A percentile compares a stretch with the other conserved stretches of the same genome.
phyloP scores from a whole-genome alignment of 2,113 vertebrate genomes.

The Xiphorhynchus elegans region DNA sequence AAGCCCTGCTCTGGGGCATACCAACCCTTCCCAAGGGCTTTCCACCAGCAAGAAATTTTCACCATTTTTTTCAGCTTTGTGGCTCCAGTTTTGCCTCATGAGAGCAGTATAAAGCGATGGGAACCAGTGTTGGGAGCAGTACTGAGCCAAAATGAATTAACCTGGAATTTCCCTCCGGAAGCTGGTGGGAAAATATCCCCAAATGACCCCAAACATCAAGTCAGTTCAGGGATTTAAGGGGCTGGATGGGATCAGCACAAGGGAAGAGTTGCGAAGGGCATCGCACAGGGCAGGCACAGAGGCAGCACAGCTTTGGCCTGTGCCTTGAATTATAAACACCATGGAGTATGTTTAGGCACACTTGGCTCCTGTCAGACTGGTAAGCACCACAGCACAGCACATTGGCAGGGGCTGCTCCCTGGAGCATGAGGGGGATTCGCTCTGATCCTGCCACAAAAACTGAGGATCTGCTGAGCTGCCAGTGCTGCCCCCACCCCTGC shows the following conservation, averaged over 20 bases:
- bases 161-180: not conserved
- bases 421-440: not conserved
- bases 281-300: not conserved
- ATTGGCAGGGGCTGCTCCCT: not conserved
- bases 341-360: not conserved
- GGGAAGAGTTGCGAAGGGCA: not conserved
- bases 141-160: not conserved
- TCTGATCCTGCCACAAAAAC: not conserved
- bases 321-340: not conserved
- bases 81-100: not conserved
- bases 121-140: not conserved
- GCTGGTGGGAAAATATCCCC: not conserved
- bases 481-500: not conserved
- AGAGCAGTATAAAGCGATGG: not conserved
- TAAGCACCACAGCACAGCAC: rapidly evolving
- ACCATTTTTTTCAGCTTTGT: not conserved
- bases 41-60: not conserved
- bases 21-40: not conserved
- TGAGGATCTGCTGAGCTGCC: not conserved
- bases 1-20: not conserved
- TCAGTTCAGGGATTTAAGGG: not conserved
- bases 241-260: not conserved
- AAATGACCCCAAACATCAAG: not conserved
- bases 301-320: rapidly evolving
- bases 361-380: not conserved